Evolutionary conservation across 2,113 vertebrate species (phyloP).

Genomic region (Paralichthys olivaceus): DNA sequence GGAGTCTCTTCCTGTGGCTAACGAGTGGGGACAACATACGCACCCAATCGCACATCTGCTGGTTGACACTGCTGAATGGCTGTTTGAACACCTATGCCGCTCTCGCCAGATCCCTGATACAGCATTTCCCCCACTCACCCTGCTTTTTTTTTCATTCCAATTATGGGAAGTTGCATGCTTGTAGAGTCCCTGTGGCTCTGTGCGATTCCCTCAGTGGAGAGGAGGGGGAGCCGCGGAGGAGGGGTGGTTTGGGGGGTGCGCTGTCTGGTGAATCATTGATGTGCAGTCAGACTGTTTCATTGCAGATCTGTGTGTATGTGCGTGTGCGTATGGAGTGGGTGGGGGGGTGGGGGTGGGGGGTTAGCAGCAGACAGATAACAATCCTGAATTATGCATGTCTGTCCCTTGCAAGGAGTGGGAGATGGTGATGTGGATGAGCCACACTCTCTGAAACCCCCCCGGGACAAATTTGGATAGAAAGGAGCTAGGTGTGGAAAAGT

Average conservation of each 20-base stretch:
- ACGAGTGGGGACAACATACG: constrained; percentile 42
- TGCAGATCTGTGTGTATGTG: constrained; percentile 59
- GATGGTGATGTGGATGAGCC: constrained; percentile 8
- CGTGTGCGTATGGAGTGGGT: constrained; percentile 20
- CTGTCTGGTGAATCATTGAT: constrained; percentile 79
- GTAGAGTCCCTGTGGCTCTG: constrained; percentile 71
- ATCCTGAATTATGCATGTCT: constrained; percentile 77
- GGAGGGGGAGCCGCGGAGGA: neutral
- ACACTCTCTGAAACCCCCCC: constrained; percentile 41
- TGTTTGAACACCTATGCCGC: constrained; percentile 66
- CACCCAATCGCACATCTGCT: constrained; percentile 54
- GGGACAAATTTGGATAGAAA: constrained; percentile 62
- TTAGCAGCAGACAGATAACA: constrained; percentile 72
- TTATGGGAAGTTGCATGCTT: constrained; percentile 72
- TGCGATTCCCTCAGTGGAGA: constrained; percentile 62
- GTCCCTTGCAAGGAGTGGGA: constrained; percentile 56
- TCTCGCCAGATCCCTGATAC: constrained; percentile 72
- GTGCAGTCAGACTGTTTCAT: constrained; percentile 75
- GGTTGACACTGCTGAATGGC: constrained; percentile 69
- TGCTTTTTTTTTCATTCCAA: constrained; percentile 66
- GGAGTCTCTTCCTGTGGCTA: constrained; percentile 41
- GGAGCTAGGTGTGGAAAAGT: constrained; percentile 31
- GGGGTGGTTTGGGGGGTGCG: neutral
- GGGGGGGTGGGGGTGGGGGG: neutral
- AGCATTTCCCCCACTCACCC: constrained; percentile 48